A percentile compares a stretch with the other conserved stretches of the same genome.
Evolutionary conservation across 2,797 vertebrate species (phyloP).

Genomic region (Mergus octosetaceus): DNA sequence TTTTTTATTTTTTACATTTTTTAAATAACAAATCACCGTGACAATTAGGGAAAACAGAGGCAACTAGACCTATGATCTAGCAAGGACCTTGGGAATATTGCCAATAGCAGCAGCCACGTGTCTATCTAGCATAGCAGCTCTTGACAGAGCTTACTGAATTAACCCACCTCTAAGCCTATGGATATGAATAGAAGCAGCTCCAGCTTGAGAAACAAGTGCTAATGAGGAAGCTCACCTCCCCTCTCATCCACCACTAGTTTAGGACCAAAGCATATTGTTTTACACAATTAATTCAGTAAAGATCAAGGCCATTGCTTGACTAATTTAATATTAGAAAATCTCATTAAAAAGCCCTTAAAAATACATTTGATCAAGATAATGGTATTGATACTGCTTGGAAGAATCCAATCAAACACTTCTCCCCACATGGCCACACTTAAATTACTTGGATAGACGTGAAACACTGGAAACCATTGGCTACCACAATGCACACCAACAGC

Average conservation of each 20-base stretch:
- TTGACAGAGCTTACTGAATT: neutral
- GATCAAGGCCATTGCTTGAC: neutral
- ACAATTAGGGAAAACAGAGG: neutral
- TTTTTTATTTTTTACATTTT: neutral
- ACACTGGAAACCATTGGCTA: neutral
- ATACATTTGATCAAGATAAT: neutral
- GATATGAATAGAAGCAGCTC: accelerated
- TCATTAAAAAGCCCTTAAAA: neutral
- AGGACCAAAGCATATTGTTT: neutral
- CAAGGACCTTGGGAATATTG: neutral
- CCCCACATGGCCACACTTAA: neutral
- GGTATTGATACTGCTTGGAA: neutral
- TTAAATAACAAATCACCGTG: neutral
- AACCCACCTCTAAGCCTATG: neutral
- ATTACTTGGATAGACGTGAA: neutral
- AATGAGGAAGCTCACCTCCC: neutral
- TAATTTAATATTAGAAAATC: neutral
- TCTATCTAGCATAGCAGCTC: neutral
- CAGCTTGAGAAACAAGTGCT: neutral
- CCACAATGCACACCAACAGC: neutral
- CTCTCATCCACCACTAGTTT: neutral
- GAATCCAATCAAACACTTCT: neutral
- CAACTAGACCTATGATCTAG: neutral
- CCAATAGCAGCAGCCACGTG: neutral
- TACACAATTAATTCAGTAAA: neutral